phyloP scores from a whole-genome alignment of 2,113 vertebrate genomes.

The Semicossyphus pulcher region DNA sequence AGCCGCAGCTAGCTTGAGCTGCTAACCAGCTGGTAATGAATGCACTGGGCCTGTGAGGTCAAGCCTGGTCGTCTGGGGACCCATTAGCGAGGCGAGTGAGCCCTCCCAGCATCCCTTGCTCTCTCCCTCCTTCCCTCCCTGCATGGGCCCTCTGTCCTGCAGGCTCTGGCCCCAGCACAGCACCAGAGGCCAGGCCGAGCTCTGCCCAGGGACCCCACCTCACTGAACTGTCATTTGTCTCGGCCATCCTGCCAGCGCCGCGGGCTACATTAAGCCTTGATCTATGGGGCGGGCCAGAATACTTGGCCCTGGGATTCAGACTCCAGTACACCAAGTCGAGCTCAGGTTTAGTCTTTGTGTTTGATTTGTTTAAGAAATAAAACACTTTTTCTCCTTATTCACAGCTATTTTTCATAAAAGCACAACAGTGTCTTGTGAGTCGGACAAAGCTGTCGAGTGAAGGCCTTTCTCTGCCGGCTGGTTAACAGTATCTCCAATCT shows the following conservation, averaged over 20 bases:
- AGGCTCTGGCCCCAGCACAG: conserved; percentile 52
- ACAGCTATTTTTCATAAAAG: conserved; percentile 35
- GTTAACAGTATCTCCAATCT: conserved; percentile 52
- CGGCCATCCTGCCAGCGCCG: conserved; percentile 51
- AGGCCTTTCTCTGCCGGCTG: conserved; percentile 66
- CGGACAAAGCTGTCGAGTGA: conserved; percentile 54
- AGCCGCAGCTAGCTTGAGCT: conserved; percentile 41
- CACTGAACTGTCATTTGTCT: conserved; percentile 77
- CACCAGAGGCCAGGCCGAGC: conserved; percentile 56
- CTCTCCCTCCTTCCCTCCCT: conserved; percentile 32
- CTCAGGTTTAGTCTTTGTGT: conserved; percentile 1
- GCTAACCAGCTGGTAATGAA: conserved; percentile 79
- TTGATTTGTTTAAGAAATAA: not conserved
- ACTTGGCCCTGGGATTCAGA: conserved; percentile 44
- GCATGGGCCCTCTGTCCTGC: conserved; percentile 61
- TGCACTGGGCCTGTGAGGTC: conserved; percentile 74
- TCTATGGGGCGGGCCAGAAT: conserved; percentile 64
- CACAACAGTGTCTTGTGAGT: conserved; percentile 32
- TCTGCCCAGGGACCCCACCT: conserved; percentile 72
- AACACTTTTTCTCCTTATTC: conserved; percentile 18
- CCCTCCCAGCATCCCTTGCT: conserved; percentile 24
- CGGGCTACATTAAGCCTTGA: conserved; percentile 76
- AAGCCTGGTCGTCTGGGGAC: conserved; percentile 76
- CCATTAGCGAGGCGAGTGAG: conserved; percentile 77
- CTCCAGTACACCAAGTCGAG: not conserved